Conservation (phyloP, 2,797 vertebrate genomes). For the Megaceryle alcyon region DNA sequence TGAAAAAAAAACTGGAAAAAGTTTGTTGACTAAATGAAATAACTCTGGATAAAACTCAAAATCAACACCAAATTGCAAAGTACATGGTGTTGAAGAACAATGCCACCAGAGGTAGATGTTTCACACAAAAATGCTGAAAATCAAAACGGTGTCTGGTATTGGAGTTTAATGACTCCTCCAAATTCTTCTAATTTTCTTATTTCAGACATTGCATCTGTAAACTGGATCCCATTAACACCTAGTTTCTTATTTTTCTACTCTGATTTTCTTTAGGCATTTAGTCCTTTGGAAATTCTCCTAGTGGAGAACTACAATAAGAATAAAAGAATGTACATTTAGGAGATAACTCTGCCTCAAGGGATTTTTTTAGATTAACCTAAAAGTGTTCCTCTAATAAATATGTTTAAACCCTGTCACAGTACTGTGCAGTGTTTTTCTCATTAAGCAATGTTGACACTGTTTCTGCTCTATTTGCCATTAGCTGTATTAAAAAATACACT, state of each 20-base stretch:
- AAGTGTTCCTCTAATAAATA: background rate
- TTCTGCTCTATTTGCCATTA: background rate
- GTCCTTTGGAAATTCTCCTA: background rate
- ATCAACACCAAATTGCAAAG: background rate
- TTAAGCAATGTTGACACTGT: background rate
- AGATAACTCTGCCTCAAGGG: background rate
- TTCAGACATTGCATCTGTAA: background rate
- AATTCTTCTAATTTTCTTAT: background rate
- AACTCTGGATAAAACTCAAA: background rate
- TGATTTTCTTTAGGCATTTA: background rate
- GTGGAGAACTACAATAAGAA: background rate
- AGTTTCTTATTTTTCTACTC: background rate
- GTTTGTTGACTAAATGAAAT: background rate
- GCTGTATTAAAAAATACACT: background rate
- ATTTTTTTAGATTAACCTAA: background rate
- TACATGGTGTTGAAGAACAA: background rate
- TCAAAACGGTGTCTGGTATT: background rate
- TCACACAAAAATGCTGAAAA: background rate
- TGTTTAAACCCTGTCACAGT: background rate
- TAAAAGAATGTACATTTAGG: background rate
- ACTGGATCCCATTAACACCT: background rate
- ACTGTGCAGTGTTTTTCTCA: background rate
- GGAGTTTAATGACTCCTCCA: background rate
- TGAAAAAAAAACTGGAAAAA: background rate
- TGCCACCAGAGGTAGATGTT: background rate